phyloP scores from a whole-genome alignment of 2,113 vertebrate genomes.

The Solea solea region DNA sequence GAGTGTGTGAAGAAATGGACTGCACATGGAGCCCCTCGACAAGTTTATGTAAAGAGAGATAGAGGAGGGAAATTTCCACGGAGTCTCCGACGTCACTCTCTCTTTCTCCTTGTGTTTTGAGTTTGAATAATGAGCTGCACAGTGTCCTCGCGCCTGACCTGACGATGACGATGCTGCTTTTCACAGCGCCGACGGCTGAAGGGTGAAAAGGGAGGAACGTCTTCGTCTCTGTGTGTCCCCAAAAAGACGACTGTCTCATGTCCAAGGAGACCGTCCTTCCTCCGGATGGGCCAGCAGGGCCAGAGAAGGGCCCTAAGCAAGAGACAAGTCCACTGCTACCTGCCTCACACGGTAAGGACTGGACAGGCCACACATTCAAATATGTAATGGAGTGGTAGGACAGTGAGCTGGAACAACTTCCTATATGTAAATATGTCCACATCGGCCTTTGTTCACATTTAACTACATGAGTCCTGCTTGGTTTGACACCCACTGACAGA shows the following conservation, averaged over 20 bases:
- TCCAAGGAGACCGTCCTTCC: conserved; percentile 87
- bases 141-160: conserved; percentile 27
- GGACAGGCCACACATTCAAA: neutral
- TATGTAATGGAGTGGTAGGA: no score
- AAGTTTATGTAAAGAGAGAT: conserved; percentile 35
- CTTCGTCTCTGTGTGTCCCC: conserved; percentile 54
- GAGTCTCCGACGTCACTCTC: conserved; percentile 75
- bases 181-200: conserved; percentile 79
- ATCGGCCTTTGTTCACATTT: no score
- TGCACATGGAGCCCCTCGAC: conserved; percentile 23
- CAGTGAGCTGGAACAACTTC: no score
- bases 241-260: conserved; percentile 89
- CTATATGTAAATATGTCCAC: no score
- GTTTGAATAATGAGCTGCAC: conserved; percentile 36
- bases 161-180: conserved; percentile 49
- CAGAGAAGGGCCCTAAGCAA: conserved; percentile 76
- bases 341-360: conserved; percentile 83
- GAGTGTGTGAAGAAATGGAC: conserved; percentile 9
- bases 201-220: conserved; percentile 35
- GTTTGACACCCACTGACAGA: no score
- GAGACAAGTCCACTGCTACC: conserved; percentile 83
- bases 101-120: conserved; percentile 19
- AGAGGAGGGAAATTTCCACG: conserved; percentile 68
- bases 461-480: no score
- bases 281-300: conserved; percentile 87